These are phyloP conservation scores for Penaeus indicus DNA, from an alignment of 1,140 invertebrate species.

Conservation along the genomic window DNA sequence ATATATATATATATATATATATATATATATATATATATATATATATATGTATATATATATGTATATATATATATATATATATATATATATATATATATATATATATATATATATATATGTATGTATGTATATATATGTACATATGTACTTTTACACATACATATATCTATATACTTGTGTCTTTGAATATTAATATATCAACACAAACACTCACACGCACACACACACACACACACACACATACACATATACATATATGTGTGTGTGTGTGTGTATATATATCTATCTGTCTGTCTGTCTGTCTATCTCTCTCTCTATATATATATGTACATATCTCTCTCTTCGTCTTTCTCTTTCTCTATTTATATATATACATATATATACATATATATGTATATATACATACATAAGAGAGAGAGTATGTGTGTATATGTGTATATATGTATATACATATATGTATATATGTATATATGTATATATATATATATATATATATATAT, in stretches of 20 bases:
- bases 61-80: slow-evolving; percentile 14
- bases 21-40: slow-evolving; percentile 14
- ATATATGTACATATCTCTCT: no score
- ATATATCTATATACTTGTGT: slow-evolving; percentile 13
- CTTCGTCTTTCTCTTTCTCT: no score
- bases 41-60: slow-evolving; percentile 14
- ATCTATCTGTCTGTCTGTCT: no score
- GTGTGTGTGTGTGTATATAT: no score
- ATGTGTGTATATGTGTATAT: no score
- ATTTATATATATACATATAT: slow-evolving; percentile 14
- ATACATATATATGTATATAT: slow-evolving; percentile 13
- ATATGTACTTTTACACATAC: slow-evolving; percentile 1
- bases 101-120: no score
- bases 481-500: slow-evolving; percentile 14
- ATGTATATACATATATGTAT: slow-evolving; percentile 14
- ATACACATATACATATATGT: slow-evolving; percentile 14
- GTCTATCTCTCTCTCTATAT: no score
- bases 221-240: no score
- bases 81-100: slow-evolving; percentile 14
- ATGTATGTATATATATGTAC: slow-evolving; percentile 14
- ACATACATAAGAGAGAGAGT: not conserved
- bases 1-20: slow-evolving; percentile 5
- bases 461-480: slow-evolving; percentile 13
- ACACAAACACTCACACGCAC: not conserved
- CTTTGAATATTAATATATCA: not conserved